phyloP scores from a whole-genome alignment of 2,888 invertebrate genomes.

The Acleris emargana region DNA sequence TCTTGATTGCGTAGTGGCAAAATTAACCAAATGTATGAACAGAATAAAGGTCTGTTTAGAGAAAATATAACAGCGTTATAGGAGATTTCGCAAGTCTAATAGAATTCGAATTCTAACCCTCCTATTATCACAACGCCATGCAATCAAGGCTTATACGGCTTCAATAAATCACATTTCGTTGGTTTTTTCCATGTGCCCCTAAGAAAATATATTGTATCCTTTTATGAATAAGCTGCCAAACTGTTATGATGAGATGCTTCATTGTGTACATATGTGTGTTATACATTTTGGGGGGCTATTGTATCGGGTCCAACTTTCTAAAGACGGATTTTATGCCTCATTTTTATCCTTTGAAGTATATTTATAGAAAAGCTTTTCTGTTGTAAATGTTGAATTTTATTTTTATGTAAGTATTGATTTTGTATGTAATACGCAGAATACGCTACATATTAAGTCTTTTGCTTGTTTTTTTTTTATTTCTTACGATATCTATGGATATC shows the following conservation, averaged over 20 bases:
- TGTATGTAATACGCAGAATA: no score
- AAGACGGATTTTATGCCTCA: not conserved
- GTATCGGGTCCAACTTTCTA: not conserved
- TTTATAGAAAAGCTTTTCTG: not conserved
- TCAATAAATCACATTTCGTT: slow-evolving; percentile 9
- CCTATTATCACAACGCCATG: slow-evolving; percentile 1
- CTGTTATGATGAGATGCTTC: not conserved
- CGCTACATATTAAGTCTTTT: no score
- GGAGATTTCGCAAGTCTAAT: not conserved
- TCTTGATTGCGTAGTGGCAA: no score
- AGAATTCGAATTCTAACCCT: not conserved
- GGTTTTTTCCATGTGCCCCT: slow-evolving; percentile 6
- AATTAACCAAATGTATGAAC: no score
- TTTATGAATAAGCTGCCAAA: not conserved
- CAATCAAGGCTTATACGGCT: slow-evolving; percentile 1
- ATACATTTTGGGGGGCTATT: not conserved
- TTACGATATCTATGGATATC: no score
- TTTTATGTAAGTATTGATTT: no score
- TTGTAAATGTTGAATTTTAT: no score
- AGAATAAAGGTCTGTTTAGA: not conserved
- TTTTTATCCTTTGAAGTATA: not conserved
- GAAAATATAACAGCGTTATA: not conserved
- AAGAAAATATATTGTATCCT: not conserved
- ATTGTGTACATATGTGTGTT: not conserved
- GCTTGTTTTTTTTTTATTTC: no score